These are phyloP conservation scores for Steinernema hermaphroditum DNA, from an alignment of 2,888 invertebrate species.

Conservation along the genomic window DNA sequence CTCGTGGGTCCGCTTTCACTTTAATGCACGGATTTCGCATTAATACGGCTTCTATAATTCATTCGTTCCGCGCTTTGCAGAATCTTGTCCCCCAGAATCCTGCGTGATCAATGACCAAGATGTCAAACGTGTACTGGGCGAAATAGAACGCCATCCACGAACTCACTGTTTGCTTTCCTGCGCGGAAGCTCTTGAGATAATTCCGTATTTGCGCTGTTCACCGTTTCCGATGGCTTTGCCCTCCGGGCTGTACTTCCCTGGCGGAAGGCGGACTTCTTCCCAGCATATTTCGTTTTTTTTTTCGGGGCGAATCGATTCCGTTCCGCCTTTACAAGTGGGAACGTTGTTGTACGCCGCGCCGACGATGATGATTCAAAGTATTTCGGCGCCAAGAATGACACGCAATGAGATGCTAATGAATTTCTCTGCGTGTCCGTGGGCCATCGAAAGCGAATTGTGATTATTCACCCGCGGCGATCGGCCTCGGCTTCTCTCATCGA, in stretches of 20 bases:
- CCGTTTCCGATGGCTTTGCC: background rate
- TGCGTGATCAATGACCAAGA: too few species aligned
- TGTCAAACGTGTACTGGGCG: too few species aligned
- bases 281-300: background rate
- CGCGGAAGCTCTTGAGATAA: background rate
- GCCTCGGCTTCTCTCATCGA: background rate
- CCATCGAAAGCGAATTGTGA: background rate
- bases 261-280: background rate
- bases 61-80: too few species aligned
- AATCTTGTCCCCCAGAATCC: too few species aligned
- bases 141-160: too few species aligned
- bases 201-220: background rate
- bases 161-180: background rate
- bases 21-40: too few species aligned
- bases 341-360: background rate
- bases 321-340: background rate
- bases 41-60: too few species aligned
- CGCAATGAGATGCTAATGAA: slow-evolving; percentile 19
- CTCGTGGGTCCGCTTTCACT: too few species aligned
- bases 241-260: background rate
- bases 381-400: background rate
- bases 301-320: background rate
- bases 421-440: background rate
- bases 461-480: slow-evolving; percentile 15
- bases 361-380: slow-evolving; percentile 16